Evolutionary conservation across 1,140 invertebrate genomes (phyloP).

Genomic region (Propsilocerus akamusi): DNA sequence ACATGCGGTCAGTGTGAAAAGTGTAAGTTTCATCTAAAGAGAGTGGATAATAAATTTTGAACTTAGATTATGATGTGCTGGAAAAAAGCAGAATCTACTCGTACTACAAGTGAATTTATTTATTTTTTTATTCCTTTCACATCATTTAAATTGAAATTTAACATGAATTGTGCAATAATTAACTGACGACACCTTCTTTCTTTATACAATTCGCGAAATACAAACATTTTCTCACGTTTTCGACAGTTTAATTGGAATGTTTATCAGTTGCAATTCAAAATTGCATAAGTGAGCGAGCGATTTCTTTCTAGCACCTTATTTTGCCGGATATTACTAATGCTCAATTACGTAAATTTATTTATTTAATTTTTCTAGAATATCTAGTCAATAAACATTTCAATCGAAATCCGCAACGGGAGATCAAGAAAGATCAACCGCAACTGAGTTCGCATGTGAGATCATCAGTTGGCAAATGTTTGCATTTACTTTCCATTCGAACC

Average conservation of each 20-base stretch:
- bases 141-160: not conserved
- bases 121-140: not conserved
- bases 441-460: not conserved
- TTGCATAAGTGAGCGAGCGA: not conserved
- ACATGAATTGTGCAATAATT: not conserved
- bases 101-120: not conserved
- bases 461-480: not conserved
- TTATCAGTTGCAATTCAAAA: not conserved
- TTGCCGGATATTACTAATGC: not conserved
- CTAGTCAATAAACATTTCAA: not conserved
- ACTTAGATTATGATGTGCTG: not conserved
- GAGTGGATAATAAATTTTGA: not conserved
- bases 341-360: not conserved
- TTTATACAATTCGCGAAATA: not conserved
- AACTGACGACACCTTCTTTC: not conserved
- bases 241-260: not conserved
- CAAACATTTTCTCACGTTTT: not conserved
- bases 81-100: not conserved
- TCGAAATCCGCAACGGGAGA: not conserved
- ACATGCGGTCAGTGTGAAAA: constrained; percentile 18
- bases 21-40: constrained; percentile 22
- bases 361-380: not conserved
- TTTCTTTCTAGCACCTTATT: not conserved
- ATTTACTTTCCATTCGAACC: not conserved
- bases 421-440: not conserved